Conservation (phyloP, 2,113 vertebrate genomes). For the Vulpes vulpes region DNA sequence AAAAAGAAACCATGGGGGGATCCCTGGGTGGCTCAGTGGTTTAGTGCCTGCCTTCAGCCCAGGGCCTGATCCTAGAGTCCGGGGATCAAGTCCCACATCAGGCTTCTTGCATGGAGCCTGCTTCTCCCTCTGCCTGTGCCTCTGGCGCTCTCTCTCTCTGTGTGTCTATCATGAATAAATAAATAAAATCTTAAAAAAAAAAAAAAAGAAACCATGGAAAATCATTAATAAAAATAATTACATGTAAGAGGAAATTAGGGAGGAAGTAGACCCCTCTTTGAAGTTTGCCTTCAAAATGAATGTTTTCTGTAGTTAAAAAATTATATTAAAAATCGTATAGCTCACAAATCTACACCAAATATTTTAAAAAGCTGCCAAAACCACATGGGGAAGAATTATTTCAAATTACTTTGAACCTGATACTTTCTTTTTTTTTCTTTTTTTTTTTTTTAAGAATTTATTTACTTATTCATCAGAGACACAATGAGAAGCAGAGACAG, state of each 20-base stretch:
- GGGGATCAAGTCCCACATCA: too few species aligned
- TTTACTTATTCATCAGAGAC: too few species aligned
- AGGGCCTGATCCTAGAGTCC: too few species aligned
- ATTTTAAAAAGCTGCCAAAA: background rate
- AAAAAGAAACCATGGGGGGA: background rate
- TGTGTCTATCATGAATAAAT: too few species aligned
- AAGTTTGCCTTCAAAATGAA: background rate
- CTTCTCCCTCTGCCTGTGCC: too few species aligned
- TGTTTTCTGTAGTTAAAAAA: background rate
- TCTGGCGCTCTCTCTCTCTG: too few species aligned
- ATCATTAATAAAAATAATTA: background rate
- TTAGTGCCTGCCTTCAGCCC: too few species aligned
- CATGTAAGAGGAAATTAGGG: background rate
- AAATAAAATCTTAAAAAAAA: too few species aligned
- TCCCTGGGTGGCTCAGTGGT: too few species aligned
- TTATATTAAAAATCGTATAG: background rate
- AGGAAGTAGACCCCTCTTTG: background rate
- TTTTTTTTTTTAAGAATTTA: too few species aligned
- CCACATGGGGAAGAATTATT: background rate
- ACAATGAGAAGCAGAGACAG: too few species aligned
- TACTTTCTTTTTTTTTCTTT: background rate
- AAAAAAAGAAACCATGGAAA: background rate
- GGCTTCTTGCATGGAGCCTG: too few species aligned
- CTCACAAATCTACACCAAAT: background rate
- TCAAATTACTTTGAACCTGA: background rate